Conservation (phyloP, 2,888 invertebrate species). For the Syrphus vitripennis region DNA sequence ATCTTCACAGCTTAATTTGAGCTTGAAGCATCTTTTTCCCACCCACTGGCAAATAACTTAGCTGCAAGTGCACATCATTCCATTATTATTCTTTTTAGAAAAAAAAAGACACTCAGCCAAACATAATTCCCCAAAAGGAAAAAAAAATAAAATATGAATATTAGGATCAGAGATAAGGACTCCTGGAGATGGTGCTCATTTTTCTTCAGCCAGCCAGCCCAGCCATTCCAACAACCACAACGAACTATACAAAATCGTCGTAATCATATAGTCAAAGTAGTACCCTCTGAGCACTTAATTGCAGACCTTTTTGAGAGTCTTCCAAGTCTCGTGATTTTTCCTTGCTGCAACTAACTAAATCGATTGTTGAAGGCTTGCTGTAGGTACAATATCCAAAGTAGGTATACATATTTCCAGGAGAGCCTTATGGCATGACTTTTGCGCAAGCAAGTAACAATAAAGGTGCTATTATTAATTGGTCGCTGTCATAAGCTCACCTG, state of each 20-base stretch:
- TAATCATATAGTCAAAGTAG: slow-evolving; percentile 66
- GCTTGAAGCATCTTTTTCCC: slow-evolving; percentile 54
- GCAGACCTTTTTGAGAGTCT: slow-evolving; percentile 46
- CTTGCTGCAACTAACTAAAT: slow-evolving; percentile 32
- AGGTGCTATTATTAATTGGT: slow-evolving; percentile 74
- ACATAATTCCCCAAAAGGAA: slow-evolving; percentile 24
- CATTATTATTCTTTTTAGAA: neutral
- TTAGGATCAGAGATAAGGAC: slow-evolving; percentile 66
- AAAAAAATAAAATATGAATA: slow-evolving; percentile 60
- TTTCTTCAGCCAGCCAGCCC: slow-evolving; percentile 20
- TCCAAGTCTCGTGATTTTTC: slow-evolving; percentile 45
- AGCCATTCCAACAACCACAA: slow-evolving; percentile 36
- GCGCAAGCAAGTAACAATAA: slow-evolving; percentile 67
- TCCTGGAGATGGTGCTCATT: slow-evolving; percentile 44
- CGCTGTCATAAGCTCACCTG: slow-evolving; percentile 75
- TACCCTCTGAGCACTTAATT: slow-evolving; percentile 70
- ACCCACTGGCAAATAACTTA: slow-evolving; percentile 38
- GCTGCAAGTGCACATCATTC: slow-evolving; percentile 44
- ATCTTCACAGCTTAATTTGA: slow-evolving; percentile 68
- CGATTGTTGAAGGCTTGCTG: slow-evolving; percentile 39
- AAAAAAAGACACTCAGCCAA: neutral
- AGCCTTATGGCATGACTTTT: slow-evolving; percentile 52
- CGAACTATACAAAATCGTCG: slow-evolving; percentile 25
- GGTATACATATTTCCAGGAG: neutral
- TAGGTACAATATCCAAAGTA: neutral